Evolutionary conservation across 2,797 vertebrate genomes (phyloP).

Genomic region (Xiphophorus birchmanni): DNA sequence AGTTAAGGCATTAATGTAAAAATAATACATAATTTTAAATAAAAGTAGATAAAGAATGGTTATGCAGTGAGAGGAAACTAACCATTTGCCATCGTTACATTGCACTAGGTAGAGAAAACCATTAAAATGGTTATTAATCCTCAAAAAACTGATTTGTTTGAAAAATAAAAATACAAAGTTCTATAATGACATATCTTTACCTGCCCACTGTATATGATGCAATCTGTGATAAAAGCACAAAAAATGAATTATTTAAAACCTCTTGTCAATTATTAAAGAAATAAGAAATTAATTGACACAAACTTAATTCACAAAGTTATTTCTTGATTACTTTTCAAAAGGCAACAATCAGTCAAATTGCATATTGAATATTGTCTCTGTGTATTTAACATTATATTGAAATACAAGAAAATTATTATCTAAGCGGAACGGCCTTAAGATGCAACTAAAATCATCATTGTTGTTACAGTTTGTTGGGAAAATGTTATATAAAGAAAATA

Average conservation of each 20-base stretch:
- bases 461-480: background rate
- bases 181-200: conserved; percentile 54
- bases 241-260: background rate
- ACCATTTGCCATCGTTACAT: conserved; percentile 61
- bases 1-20: background rate
- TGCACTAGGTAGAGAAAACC: conserved; percentile 58
- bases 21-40: background rate
- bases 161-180: background rate
- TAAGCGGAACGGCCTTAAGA: background rate
- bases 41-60: background rate
- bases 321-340: background rate
- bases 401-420: background rate
- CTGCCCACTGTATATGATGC: conserved; percentile 61
- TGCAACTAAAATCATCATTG: background rate
- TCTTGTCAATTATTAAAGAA: background rate
- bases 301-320: background rate
- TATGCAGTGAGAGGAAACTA: conserved; percentile 17
- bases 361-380: background rate
- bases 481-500: background rate
- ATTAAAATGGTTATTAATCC: conserved; percentile 4
- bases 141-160: background rate
- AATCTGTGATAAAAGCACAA: conserved; percentile 57
- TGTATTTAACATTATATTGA: background rate
- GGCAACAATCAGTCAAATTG: background rate
- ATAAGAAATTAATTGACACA: background rate